A percentile compares a stretch with the other conserved stretches of the same genome.
These are phyloP conservation scores for Chaetodon trifascialis DNA, from an alignment of 2,113 vertebrate genomes.

Conservation along the genomic window DNA sequence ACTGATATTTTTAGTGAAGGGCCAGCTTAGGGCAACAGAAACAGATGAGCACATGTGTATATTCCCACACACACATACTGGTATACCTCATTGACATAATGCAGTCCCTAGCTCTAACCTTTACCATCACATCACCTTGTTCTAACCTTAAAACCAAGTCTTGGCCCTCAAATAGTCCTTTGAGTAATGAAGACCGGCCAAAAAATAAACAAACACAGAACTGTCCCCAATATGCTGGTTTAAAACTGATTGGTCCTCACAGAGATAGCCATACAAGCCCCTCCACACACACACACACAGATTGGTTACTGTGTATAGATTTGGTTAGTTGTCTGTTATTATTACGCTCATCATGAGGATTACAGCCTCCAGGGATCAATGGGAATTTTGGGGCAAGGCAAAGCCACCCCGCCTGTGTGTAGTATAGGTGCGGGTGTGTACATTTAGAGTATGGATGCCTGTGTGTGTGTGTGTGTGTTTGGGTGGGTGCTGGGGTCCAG, in stretches of 20 bases:
- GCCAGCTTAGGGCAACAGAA: constrained; percentile 32
- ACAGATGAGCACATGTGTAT: background rate
- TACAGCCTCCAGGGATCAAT: constrained; percentile 28
- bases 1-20: constrained; percentile 51
- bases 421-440: constrained; percentile 34
- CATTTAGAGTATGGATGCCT: constrained; percentile 38
- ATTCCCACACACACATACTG: background rate
- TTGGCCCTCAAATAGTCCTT: background rate
- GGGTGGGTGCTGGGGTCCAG: constrained; percentile 54
- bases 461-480: constrained; percentile 34
- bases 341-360: constrained; percentile 49
- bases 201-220: background rate
- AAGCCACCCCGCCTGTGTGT: constrained; percentile 1
- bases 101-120: background rate
- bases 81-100: background rate
- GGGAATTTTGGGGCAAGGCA: constrained; percentile 31
- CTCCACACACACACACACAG: constrained; percentile 7
- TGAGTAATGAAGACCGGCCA: background rate
- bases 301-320: constrained; percentile 41
- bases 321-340: constrained; percentile 52
- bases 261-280: background rate
- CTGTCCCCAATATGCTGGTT: background rate
- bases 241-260: background rate
- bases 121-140: background rate
- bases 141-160: background rate